Base-by-base conservation (phyloP, 2,888 invertebrate species). In the Erebia epiphron region DNA sequence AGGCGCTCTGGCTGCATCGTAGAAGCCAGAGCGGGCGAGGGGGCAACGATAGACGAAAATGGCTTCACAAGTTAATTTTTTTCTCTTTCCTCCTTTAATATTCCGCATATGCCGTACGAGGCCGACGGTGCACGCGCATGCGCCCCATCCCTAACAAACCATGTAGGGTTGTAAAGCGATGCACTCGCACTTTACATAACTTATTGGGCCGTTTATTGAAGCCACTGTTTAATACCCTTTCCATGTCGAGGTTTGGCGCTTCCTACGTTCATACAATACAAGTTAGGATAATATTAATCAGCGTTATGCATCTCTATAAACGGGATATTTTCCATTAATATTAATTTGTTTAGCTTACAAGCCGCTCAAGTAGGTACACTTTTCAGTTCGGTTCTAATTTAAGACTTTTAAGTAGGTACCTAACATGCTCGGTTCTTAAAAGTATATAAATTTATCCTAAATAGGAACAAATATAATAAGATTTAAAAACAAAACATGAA, bases 61-160 rank as follows among this genome's bases (percentile, higher is more conserved):
- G 93, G 93, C 92, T 93, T 92, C 92, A 92, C 92, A 91, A 93
- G 91, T 92, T 89, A 92, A 92, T 92, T 92, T 93, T 92, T 93
- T 92, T 93, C 93, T 93, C 93, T 93, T 93, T 93, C 93, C 90
- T 93, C 88, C 93, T 92, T 91, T 92, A 92, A 92, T 92, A 92
- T 91, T 91, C 91, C 92, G 93, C 92, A 93, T 93, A 93, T 92
- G 92, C 90, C 89, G 91, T 89, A 87, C 89, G 88, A 89, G 87
- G 85, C 86, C 81, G 85, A 84, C 86, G 84, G 81, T 89, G 90
- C 90, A 90, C 85, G 90, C 92, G 93, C 93, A 92, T 92, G 93
- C 93, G 93, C 87, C 82, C 83, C 82, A 83, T 83, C 85, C 87
- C 86, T 82, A 77, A 85, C 82, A 78, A 77, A 79, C 76, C 82